phyloP scores from a whole-genome alignment of 2,113 vertebrate species.

The Caretta caretta region DNA sequence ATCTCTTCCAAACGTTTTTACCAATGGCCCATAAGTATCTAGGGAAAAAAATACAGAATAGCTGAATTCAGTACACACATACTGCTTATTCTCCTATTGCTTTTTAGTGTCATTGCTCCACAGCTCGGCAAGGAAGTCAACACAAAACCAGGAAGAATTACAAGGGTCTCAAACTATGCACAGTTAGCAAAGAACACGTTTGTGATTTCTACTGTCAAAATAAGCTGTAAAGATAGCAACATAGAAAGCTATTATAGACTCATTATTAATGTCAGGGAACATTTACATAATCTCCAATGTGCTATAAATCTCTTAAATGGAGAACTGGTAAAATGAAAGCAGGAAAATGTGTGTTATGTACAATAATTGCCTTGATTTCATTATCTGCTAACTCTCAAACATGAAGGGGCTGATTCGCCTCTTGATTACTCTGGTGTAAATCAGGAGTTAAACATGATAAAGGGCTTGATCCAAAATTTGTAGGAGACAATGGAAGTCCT shows the following conservation, averaged over 20 bases:
- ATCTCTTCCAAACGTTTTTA: constrained; percentile 99
- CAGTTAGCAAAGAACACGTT: neutral
- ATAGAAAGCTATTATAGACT: neutral
- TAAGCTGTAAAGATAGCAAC: neutral
- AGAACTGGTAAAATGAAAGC: neutral
- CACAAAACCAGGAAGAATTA: neutral
- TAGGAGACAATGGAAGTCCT: neutral
- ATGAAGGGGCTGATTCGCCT: neutral
- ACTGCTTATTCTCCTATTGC: neutral
- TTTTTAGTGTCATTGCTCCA: neutral
- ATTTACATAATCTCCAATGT: neutral
- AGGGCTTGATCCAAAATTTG: neutral
- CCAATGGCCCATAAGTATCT: constrained; percentile 98
- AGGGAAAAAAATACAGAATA: constrained; percentile 56
- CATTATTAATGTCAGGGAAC: neutral
- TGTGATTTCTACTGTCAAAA: neutral
- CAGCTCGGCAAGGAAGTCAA: neutral
- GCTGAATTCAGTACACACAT: constrained; percentile 13
- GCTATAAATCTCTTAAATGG: neutral
- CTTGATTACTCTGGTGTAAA: neutral
- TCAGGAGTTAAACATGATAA: neutral
- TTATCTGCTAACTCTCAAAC: neutral
- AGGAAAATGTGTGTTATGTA: neutral
- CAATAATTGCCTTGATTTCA: neutral
- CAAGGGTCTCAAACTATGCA: neutral